Conservation (phyloP, 1,140 invertebrate species). For the Lasaia peninsularis region DNA sequence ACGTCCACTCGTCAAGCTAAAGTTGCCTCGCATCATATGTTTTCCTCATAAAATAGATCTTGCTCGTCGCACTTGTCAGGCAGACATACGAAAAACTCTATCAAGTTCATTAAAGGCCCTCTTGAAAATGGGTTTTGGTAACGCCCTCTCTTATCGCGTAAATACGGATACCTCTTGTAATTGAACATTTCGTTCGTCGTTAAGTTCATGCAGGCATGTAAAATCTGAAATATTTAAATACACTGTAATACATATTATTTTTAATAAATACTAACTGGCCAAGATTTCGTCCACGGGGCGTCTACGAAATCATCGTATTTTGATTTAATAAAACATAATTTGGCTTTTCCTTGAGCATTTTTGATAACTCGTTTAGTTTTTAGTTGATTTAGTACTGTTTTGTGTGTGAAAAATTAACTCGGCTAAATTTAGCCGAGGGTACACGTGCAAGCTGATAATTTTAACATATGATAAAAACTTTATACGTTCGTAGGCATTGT, state of each 20-base stretch:
- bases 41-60: slow-evolving; percentile 84
- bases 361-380: too few species aligned
- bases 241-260: slow-evolving; percentile 13
- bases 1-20: slow-evolving; percentile 17
- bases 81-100: slow-evolving; percentile 92
- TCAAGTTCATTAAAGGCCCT: slow-evolving; percentile 89
- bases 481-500: too few species aligned
- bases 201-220: slow-evolving; percentile 93
- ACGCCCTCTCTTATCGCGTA: slow-evolving; percentile 90
- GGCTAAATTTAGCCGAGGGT: too few species aligned
- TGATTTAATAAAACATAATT: too few species aligned
- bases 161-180: slow-evolving; percentile 92
- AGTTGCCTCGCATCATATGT: slow-evolving; percentile 70
- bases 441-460: too few species aligned
- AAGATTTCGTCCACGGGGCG: too few species aligned
- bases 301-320: too few species aligned
- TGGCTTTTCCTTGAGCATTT: too few species aligned
- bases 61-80: slow-evolving; percentile 85
- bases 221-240: slow-evolving; percentile 78
- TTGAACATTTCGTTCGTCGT: slow-evolving; percentile 97
- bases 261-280: too few species aligned
- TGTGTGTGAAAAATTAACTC: too few species aligned
- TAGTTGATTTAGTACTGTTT: too few species aligned
- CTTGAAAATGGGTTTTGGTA: slow-evolving; percentile 94
- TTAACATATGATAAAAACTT: too few species aligned